These are phyloP conservation scores for Petrocephalus schoutedeni DNA, from an alignment of 2,797 vertebrate species.

Conservation along the genomic window DNA sequence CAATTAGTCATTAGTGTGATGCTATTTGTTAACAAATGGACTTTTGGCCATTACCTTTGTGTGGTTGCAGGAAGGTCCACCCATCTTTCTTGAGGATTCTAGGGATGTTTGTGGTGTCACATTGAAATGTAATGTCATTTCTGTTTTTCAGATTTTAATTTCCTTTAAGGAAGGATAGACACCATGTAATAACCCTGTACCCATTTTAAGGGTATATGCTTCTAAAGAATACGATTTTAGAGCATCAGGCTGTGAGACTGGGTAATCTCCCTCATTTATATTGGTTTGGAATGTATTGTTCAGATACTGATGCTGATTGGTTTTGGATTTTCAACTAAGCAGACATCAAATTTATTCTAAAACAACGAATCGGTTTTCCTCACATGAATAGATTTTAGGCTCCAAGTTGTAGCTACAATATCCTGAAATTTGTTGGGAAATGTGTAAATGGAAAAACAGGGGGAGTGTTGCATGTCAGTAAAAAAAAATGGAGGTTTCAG, in stretches of 20 bases:
- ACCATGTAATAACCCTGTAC: constrained; percentile 44
- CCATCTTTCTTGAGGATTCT: background rate
- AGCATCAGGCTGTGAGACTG: constrained; percentile 43
- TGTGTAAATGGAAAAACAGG: background rate
- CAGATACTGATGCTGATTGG: constrained; percentile 61
- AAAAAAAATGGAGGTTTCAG: background rate
- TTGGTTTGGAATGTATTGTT: constrained; percentile 71
- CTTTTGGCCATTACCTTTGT: constrained; percentile 15
- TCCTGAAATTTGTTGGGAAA: constrained; percentile 17
- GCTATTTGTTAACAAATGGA: constrained; percentile 17
- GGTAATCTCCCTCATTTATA: constrained; percentile 60
- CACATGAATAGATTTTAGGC: constrained; percentile 12
- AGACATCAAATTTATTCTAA: background rate
- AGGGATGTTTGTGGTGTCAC: constrained; percentile 33
- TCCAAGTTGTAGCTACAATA: constrained; percentile 25
- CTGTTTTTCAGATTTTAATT: constrained; percentile 54
- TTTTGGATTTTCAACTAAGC: constrained; percentile 11
- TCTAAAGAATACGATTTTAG: constrained; percentile 42
- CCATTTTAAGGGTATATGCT: constrained; percentile 44
- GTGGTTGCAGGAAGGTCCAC: background rate
- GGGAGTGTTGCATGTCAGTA: background rate
- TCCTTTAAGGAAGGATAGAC: constrained; percentile 51
- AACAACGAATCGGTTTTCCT: background rate
- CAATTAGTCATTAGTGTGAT: constrained; percentile 18
- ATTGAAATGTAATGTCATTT: constrained; percentile 37